Percentiles rank a stretch among this genome's conserved stretches.
Conservation (phyloP, 2,888 invertebrate genomes). For the Aporophyla lueneburgensis region DNA sequence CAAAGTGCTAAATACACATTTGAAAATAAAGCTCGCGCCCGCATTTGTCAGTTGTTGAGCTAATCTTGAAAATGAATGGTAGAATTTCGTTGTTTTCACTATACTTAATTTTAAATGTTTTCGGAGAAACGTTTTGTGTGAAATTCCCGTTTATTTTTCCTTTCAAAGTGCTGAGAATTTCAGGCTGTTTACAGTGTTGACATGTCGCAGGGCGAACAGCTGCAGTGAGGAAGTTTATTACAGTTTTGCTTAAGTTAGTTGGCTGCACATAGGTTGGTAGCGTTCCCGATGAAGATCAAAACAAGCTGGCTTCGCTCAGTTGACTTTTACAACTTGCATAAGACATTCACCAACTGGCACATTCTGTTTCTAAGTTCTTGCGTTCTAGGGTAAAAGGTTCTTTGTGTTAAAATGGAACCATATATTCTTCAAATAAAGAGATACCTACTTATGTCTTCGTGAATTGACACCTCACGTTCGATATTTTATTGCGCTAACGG, state of each 20-base stretch:
- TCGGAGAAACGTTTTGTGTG: slow-evolving; percentile 8
- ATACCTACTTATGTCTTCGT: not conserved
- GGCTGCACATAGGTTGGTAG: slow-evolving; percentile 41
- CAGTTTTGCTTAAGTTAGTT: slow-evolving; percentile 50
- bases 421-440: slow-evolving; percentile 8
- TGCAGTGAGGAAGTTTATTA: slow-evolving; percentile 51
- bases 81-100: slow-evolving; percentile 16
- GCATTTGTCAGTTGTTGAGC: slow-evolving; percentile 35
- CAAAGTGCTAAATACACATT: slow-evolving; percentile 40
- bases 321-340: slow-evolving; percentile 57
- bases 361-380: slow-evolving; percentile 25
- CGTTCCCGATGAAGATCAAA: slow-evolving; percentile 42
- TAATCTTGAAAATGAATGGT: slow-evolving; percentile 41
- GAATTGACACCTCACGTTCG: slow-evolving; percentile 15
- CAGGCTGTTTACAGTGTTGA: slow-evolving; percentile 42
- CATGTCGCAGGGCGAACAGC: slow-evolving; percentile 27
- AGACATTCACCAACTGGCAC: slow-evolving; percentile 28
- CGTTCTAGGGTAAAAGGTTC: not conserved
- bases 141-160: slow-evolving; percentile 36
- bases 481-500: slow-evolving; percentile 19
- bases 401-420: slow-evolving; percentile 8
- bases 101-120: slow-evolving; percentile 23
- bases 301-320: slow-evolving; percentile 48
- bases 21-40: slow-evolving; percentile 22
- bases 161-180: slow-evolving; percentile 29